These are phyloP conservation scores for Anoplius nigerrimus DNA, from an alignment of 2,888 invertebrate genomes.

Conservation along the genomic window DNA sequence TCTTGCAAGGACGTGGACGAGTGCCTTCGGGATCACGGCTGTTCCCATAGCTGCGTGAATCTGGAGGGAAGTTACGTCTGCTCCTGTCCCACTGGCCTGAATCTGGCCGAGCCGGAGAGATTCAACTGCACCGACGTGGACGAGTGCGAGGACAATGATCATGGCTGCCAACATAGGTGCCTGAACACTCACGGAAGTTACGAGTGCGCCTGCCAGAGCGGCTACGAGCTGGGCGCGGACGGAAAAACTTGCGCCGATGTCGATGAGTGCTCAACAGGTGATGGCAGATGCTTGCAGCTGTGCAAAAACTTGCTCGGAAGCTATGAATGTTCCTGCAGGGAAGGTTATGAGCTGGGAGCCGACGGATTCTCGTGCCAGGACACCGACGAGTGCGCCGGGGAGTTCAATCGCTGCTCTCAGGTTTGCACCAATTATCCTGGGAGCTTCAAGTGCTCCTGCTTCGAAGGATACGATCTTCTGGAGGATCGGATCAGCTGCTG, in stretches of 20 bases:
- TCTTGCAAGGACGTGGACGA: slow-evolving; percentile 77
- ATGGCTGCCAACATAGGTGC: slow-evolving; percentile 74
- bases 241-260: slow-evolving; percentile 66
- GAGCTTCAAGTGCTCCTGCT: slow-evolving; percentile 77
- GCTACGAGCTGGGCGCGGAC: slow-evolving; percentile 72
- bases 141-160: slow-evolving; percentile 44
- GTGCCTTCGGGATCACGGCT: slow-evolving; percentile 75
- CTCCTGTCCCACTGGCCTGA: slow-evolving; percentile 75
- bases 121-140: slow-evolving; percentile 60
- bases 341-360: slow-evolving; percentile 52
- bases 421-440: slow-evolving; percentile 72
- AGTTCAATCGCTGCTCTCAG: slow-evolving; percentile 61
- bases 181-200: slow-evolving; percentile 77
- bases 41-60: slow-evolving; percentile 78
- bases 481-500: slow-evolving; percentile 57
- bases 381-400: slow-evolving; percentile 68
- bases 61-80: slow-evolving; percentile 76
- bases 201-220: slow-evolving; percentile 76
- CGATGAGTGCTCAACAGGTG: slow-evolving; percentile 66
- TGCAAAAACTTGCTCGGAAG: slow-evolving; percentile 60
- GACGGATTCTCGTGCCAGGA: slow-evolving; percentile 62
- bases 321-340: slow-evolving; percentile 63
- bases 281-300: slow-evolving; percentile 71
- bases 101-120: slow-evolving; percentile 44
- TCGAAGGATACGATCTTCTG: slow-evolving; percentile 65